phyloP scores from a whole-genome alignment of 1,140 invertebrate species.

The Euglossa dilemma region DNA sequence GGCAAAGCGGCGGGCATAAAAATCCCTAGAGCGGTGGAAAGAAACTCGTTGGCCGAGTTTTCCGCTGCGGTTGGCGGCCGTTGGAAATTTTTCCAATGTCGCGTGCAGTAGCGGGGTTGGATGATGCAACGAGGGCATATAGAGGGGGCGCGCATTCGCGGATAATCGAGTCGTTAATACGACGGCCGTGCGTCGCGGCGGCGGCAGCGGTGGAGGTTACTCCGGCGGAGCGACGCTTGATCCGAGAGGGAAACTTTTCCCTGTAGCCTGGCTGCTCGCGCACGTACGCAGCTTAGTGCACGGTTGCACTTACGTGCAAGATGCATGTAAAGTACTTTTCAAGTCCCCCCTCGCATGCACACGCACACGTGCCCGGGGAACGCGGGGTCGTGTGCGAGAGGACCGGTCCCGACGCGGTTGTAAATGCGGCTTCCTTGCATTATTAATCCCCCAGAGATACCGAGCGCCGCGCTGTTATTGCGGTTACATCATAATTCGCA shows the following conservation, averaged over 20 bases:
- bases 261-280: not conserved
- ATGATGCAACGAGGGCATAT: not conserved
- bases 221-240: not conserved
- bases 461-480: constrained; percentile 21
- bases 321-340: constrained; percentile 57
- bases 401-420: not conserved
- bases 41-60: not conserved
- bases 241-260: constrained; percentile 37
- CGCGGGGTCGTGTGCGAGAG: not conserved
- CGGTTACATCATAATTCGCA: constrained; percentile 42
- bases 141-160: constrained; percentile 29
- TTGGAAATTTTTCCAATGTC: not conserved
- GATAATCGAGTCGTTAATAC: constrained; percentile 63
- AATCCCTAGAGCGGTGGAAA: too few relatives aligned
- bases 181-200: constrained; percentile 24
- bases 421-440: constrained; percentile 41
- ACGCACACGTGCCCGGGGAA: too few relatives aligned
- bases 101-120: not conserved
- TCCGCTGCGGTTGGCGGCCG: too few relatives aligned
- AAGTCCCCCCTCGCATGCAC: constrained; percentile 21
- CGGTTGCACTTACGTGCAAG: constrained; percentile 38
- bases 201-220: constrained; percentile 31
- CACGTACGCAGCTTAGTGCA: constrained; percentile 53
- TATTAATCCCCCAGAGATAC: constrained; percentile 53
- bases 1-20: too few relatives aligned